Conservation (phyloP, 1,140 invertebrate genomes). For the Drosophila ironensis region DNA sequence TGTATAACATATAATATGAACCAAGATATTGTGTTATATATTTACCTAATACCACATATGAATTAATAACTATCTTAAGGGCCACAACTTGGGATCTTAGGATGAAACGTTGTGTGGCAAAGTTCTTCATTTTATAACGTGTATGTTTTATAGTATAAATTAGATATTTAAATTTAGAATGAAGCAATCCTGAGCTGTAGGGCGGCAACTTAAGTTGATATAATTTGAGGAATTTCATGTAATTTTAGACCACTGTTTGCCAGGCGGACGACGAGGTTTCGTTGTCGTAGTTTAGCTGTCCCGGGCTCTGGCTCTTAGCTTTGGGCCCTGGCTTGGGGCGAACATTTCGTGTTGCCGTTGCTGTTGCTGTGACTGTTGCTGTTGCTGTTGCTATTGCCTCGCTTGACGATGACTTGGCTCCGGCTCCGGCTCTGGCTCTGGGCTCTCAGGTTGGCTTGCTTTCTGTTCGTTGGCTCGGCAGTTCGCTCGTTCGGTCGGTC, state of each 20-base stretch:
- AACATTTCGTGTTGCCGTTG: conserved; percentile 62
- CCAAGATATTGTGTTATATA: too few relatives aligned
- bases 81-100: too few relatives aligned
- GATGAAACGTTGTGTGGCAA: background rate
- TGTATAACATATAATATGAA: too few relatives aligned
- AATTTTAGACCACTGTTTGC: conserved; percentile 34
- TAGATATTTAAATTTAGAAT: too few relatives aligned
- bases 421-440: too few relatives aligned
- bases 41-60: too few relatives aligned
- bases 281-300: conserved; percentile 46
- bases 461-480: conserved; percentile 23
- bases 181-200: too few relatives aligned
- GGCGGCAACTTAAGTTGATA: too few relatives aligned
- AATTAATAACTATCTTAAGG: too few relatives aligned
- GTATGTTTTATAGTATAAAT: too few relatives aligned
- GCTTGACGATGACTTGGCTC: conserved; percentile 69
- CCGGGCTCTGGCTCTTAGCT: conserved; percentile 54
- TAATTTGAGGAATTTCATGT: background rate
- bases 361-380: conserved; percentile 13
- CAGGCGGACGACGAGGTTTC: conserved; percentile 55
- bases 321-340: conserved; percentile 69
- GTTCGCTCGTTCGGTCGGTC: background rate
- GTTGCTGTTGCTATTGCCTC: conserved; percentile 18
- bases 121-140: too few relatives aligned
- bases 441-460: conserved; percentile 65